A percentile compares a stretch with the other conserved stretches of the same genome.
These are phyloP conservation scores for Denticeps clupeoides DNA, from an alignment of 2,797 vertebrate genomes.

Conservation along the genomic window DNA sequence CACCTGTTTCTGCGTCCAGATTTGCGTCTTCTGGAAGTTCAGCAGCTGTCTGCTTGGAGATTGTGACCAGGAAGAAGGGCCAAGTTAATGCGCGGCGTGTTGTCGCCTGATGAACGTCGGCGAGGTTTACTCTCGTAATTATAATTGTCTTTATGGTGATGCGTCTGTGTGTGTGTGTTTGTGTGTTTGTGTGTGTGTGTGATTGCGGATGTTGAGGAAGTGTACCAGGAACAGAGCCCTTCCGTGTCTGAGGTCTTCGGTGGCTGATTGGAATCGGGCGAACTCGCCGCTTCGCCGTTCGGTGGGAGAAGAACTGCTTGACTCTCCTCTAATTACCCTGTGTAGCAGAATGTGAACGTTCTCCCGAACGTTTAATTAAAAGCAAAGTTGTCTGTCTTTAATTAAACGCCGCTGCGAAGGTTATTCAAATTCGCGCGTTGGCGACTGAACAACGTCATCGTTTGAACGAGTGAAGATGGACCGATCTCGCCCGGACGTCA, in stretches of 20 bases:
- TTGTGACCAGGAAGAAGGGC: no score
- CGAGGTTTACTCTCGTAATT: no score
- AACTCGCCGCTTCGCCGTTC: constrained; percentile 11
- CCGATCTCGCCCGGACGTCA: no score
- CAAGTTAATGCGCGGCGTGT: neutral
- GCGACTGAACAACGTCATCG: constrained; percentile 30
- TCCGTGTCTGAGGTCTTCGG: constrained; percentile 17
- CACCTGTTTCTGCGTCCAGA: no score
- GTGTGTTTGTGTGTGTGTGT: neutral
- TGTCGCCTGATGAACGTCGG: neutral
- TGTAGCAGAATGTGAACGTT: constrained; percentile 44
- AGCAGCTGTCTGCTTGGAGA: no score
- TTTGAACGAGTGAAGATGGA: constrained; percentile 46
- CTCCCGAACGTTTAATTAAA: constrained; percentile 39
- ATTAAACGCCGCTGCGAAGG: constrained; percentile 39
- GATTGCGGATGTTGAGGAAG: constrained; percentile 4
- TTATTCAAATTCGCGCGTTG: constrained; percentile 25
- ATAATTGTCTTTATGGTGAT: no score
- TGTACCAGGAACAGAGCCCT: constrained; percentile 2
- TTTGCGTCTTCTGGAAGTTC: no score
- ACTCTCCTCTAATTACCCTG: constrained; percentile 47
- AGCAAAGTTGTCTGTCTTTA: constrained; percentile 43
- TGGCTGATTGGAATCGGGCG: constrained; percentile 29
- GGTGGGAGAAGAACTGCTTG: constrained; percentile 28
- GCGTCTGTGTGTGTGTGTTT: neutral